These are phyloP conservation scores for Neosilurus mollespiculum DNA, from an alignment of 2,797 vertebrate species.

Conservation along the genomic window DNA sequence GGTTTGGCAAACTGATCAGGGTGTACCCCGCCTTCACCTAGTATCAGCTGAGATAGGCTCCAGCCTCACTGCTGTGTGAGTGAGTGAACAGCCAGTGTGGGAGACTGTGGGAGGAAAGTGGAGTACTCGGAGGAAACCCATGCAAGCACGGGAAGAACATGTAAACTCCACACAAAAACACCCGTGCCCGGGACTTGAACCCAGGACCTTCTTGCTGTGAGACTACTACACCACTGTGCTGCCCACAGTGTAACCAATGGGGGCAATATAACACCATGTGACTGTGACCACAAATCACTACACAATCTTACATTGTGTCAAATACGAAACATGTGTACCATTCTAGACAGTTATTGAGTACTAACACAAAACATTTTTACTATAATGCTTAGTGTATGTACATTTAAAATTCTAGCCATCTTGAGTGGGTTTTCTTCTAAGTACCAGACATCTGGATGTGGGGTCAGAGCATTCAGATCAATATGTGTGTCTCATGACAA, in stretches of 20 bases:
- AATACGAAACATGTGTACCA: not conserved
- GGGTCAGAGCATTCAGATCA: not conserved
- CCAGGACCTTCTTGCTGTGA: too few species aligned
- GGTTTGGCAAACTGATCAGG: too few species aligned
- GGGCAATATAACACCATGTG: not conserved
- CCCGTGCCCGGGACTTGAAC: too few species aligned
- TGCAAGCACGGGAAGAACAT: too few species aligned
- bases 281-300: not conserved
- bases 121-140: too few species aligned
- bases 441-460: not conserved
- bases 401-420: not conserved
- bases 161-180: too few species aligned
- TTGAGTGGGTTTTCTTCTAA: not conserved
- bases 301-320: not conserved
- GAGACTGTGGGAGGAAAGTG: too few species aligned
- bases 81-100: too few species aligned
- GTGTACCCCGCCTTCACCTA: too few species aligned
- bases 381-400: not conserved
- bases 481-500: not conserved
- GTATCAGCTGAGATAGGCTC: too few species aligned
- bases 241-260: not conserved
- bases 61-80: too few species aligned
- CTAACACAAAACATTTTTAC: not conserved
- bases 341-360: not conserved
- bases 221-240: too few species aligned